phyloP scores from a whole-genome alignment of 2,113 vertebrate species.

The Sula dactylatra region DNA sequence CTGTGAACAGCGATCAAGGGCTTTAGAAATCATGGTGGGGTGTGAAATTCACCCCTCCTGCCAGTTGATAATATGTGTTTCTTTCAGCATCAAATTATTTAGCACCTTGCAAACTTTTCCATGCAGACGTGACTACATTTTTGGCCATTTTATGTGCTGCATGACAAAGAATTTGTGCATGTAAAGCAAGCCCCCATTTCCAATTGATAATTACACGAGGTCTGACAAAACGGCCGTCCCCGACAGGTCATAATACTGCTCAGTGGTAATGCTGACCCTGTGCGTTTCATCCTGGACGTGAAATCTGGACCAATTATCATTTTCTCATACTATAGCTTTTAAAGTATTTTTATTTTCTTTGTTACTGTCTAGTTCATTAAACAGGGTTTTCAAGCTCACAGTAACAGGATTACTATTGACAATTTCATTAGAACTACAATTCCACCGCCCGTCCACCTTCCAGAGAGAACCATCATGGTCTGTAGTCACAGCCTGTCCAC shows the following conservation, averaged over 20 bases:
- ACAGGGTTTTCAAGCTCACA: conserved; percentile 65
- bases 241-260: conserved; percentile 17
- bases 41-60: not conserved
- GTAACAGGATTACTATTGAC: conserved; percentile 75
- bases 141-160: not conserved
- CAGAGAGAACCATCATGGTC: conserved; percentile 53
- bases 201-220: not conserved
- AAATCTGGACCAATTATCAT: conserved; percentile 62
- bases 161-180: not conserved
- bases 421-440: conserved; percentile 75
- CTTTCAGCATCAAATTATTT: not conserved
- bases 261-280: conserved; percentile 10
- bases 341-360: conserved; percentile 71
- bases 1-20: not conserved
- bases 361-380: conserved; percentile 75
- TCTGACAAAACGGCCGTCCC: conserved; percentile 20
- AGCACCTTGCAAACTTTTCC: not conserved
- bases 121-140: not conserved
- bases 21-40: not conserved
- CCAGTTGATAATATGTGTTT: not conserved
- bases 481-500: conserved; percentile 57
- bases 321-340: conserved; percentile 65
- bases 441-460: conserved; percentile 45
- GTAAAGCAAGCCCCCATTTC: conserved; percentile 23
- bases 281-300: conserved; percentile 50